Evolutionary conservation across 2,797 vertebrate species (phyloP).

Genomic region (Falco berigora): DNA sequence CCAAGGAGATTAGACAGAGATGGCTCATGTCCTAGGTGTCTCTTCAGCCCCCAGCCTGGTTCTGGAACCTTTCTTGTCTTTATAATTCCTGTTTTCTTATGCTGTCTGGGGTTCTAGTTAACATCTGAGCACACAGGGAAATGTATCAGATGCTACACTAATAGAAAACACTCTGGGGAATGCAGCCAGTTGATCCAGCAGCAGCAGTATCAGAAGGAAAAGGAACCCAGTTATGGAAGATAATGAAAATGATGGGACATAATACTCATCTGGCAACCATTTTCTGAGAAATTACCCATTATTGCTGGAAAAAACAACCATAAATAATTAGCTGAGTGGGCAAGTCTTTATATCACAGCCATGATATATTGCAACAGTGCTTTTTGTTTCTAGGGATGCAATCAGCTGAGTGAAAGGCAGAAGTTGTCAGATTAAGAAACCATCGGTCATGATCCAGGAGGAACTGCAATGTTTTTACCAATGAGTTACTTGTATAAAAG

Average conservation of each 20-base stretch:
- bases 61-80: neutral
- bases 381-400: neutral
- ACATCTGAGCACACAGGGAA: neutral
- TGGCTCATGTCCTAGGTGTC: neutral
- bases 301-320: neutral
- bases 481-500: neutral
- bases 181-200: neutral
- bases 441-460: neutral
- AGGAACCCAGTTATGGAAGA: neutral
- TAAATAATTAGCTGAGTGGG: neutral
- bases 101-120: neutral
- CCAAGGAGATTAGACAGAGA: neutral
- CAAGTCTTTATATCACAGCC: neutral
- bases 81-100: neutral
- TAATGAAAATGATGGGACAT: neutral
- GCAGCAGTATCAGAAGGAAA: neutral
- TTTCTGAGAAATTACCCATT: neutral
- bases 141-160: neutral
- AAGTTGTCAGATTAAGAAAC: neutral
- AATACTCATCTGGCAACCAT: fast-evolving
- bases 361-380: neutral
- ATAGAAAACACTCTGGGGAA: neutral
- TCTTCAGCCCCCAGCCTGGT: neutral
- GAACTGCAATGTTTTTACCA: neutral
- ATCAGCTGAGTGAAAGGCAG: neutral